Percentiles rank a stretch among this genome's conserved stretches.
These are phyloP conservation scores for Cyphomyrus plagiostoma DNA, from an alignment of 2,113 vertebrate genomes.

Conservation along the genomic window DNA sequence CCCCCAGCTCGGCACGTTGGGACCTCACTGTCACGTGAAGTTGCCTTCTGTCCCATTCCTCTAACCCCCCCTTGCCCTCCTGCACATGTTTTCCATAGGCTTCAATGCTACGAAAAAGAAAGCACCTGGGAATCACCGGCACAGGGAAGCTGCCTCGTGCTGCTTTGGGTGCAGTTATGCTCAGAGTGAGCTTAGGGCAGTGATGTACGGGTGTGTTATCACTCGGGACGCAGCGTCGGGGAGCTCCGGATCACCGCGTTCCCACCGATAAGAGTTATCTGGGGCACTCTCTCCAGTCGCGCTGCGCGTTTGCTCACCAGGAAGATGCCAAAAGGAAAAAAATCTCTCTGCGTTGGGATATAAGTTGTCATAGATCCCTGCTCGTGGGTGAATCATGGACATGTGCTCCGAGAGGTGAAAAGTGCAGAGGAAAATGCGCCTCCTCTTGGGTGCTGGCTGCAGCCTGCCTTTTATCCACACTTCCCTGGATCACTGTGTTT, in stretches of 20 bases:
- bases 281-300: background rate
- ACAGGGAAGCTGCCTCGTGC: background rate
- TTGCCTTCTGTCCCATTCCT: background rate
- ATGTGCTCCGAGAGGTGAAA: background rate
- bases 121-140: background rate
- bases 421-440: background rate
- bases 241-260: background rate
- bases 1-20: constrained; percentile 50
- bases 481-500: background rate
- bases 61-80: constrained; percentile 15
- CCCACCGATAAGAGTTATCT: background rate
- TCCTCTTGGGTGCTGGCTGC: background rate
- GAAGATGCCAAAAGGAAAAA: background rate
- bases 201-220: background rate
- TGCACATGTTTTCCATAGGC: constrained; percentile 36
- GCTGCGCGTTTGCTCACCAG: no score
- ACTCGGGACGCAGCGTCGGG: background rate
- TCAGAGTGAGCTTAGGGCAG: no score
- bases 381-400: background rate
- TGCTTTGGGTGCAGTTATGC: background rate
- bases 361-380: background rate
- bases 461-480: background rate
- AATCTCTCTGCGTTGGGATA: background rate
- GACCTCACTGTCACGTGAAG: constrained; percentile 20
- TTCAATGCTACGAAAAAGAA: constrained; percentile 44